A percentile compares a stretch with the other conserved stretches of the same genome.
These are phyloP conservation scores for Peucedramus taeniatus DNA, from an alignment of 2,113 vertebrate species.

Conservation along the genomic window DNA sequence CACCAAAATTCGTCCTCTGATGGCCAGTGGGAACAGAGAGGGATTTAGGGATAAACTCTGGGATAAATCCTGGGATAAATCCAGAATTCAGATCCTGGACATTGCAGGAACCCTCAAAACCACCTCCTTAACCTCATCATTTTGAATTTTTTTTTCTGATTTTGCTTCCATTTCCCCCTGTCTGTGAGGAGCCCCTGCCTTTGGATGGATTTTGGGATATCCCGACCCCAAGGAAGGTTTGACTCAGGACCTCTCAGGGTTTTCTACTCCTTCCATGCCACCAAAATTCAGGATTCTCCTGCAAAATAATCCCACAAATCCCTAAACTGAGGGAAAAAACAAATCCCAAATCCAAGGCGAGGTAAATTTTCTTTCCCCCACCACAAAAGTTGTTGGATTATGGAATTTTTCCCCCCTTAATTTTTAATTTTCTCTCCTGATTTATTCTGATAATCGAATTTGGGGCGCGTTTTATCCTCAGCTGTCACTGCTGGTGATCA, in stretches of 20 bases:
- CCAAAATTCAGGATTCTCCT: neutral
- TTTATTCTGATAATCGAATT: neutral
- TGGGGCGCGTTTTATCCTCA: neutral
- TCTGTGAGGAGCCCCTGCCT: neutral
- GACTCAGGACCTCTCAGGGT: neutral
- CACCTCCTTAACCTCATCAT: fast-evolving
- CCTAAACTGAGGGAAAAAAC: neutral
- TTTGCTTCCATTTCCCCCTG: neutral
- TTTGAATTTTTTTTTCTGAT: neutral
- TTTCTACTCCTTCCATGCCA: neutral
- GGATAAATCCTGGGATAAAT: neutral
- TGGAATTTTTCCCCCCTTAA: fast-evolving
- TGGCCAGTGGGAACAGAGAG: neutral
- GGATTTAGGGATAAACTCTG: neutral
- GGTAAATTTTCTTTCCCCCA: neutral
- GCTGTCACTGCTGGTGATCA: neutral
- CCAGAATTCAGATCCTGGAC: neutral
- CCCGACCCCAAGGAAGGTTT: neutral
- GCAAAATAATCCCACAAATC: neutral
- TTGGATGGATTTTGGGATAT: fast-evolving
- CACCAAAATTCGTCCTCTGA: fast-evolving
- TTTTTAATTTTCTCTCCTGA: neutral
- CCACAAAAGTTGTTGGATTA: neutral
- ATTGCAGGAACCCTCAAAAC: neutral
- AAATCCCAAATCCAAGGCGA: neutral